phyloP scores from a whole-genome alignment of 2,888 invertebrate species.

The Caprella mutica region DNA sequence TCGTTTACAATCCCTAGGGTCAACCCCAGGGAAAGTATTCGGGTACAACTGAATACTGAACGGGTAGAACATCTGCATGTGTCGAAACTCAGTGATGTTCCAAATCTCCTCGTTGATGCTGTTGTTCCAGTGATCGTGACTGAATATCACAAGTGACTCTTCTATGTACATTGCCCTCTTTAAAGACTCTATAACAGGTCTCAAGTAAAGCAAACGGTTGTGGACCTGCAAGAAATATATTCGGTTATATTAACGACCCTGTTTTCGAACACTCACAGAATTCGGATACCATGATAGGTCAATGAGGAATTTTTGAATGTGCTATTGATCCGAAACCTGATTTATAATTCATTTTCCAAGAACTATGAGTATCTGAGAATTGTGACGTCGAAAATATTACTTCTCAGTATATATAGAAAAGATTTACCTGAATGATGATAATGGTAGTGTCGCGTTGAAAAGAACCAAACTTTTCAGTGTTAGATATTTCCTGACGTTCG shows the following conservation, averaged over 20 bases:
- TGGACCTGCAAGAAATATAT: slow-evolving; percentile 55
- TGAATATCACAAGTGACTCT: slow-evolving; percentile 77
- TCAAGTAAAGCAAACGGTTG: slow-evolving; percentile 78
- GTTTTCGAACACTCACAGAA: too few relatives aligned
- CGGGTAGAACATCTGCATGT: slow-evolving; percentile 95
- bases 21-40: slow-evolving; percentile 81
- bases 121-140: slow-evolving; percentile 86
- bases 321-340: too few relatives aligned
- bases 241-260: too few relatives aligned
- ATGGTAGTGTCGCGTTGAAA: slow-evolving; percentile 73
- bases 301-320: too few relatives aligned
- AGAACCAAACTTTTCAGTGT: slow-evolving; percentile 79
- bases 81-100: slow-evolving; percentile 89
- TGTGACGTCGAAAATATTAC: too few relatives aligned
- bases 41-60: slow-evolving; percentile 91
- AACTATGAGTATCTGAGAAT: too few relatives aligned
- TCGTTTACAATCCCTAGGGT: slow-evolving; percentile 85
- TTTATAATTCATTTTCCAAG: too few relatives aligned
- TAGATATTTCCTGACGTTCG: slow-evolving; percentile 68
- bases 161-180: slow-evolving; percentile 81
- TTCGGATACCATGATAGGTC: too few relatives aligned
- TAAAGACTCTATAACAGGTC: slow-evolving; percentile 82
- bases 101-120: slow-evolving; percentile 82
- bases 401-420: too few relatives aligned
- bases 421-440: slow-evolving; percentile 51